Base-by-base conservation (phyloP, 2,797 vertebrate genomes). In the Lagothrix lagotricha region DNA sequence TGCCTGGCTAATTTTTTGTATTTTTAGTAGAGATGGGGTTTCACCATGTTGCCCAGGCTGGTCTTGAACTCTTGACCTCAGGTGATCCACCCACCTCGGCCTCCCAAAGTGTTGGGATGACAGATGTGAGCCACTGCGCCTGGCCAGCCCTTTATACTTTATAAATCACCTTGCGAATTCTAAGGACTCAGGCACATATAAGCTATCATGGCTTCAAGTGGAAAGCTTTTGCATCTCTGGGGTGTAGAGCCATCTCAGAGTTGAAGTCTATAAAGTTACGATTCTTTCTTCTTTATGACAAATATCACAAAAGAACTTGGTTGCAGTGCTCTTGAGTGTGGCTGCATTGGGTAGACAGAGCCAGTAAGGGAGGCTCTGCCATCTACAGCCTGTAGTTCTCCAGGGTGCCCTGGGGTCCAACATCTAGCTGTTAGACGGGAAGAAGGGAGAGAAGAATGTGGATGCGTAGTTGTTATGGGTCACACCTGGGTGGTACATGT, bases 281-380 rank as follows among this genome's bases (percentile, higher is more conserved):
- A 41, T 79, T 84, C 52, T 85, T 95, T 95, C 28, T 81, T 75
- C 73, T 88, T 88, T 88, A 75, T 54, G 75, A 82, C 33, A 81
- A 95, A 81, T 75, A 58, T 48, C 39, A 54, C 67, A 54, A 72
- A 70, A 73, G 39, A 87, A 90, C 82, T 86, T 81, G 39, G 36
- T 90, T 86, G 39, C 54, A 57, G 26, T 24, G 33, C 58, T 79
- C 72, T 90, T 54, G 48, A 77, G 24, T 70, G 8, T 89, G 39
- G 26, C 30, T 77, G 24, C 81, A 67, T 70, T 70, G n/a, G 58
- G 28, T 82, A 82, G 88, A 94, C 61, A 91, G 6, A 84, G 61
- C 22, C 67, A 57, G 64, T 76, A 70, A 87, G 33, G 86, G 33
- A 90, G 50, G 17, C 46, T 64, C 39, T 67, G 22, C 54, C 33